Conservation (phyloP, 2,797 vertebrate genomes). For the Ctenopoma kingsleyae region DNA sequence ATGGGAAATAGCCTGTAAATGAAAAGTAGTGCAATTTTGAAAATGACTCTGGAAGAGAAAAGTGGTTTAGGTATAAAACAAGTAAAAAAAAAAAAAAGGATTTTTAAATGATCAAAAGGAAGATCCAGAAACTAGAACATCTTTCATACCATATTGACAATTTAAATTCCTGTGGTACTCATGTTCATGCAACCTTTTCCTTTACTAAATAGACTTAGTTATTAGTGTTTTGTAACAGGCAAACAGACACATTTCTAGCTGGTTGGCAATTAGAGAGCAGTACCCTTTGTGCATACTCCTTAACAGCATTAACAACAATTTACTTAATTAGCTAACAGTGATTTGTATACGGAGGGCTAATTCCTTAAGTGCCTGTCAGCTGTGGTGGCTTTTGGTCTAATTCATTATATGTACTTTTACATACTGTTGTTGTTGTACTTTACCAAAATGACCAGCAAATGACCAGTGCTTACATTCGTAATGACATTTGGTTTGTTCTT, state of each 20-base stretch:
- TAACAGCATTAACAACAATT: constrained; percentile 78
- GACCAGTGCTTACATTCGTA: constrained; percentile 9
- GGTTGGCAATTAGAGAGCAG: constrained; percentile 56
- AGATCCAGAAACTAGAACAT: constrained; percentile 10
- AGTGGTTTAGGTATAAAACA: constrained; percentile 25
- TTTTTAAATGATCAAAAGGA: constrained; percentile 12
- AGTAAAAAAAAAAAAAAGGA: constrained; percentile 9
- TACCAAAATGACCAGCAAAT: constrained; percentile 11
- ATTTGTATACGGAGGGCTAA: constrained; percentile 76
- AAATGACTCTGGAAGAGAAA: constrained; percentile 36
- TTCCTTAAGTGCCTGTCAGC: constrained; percentile 79
- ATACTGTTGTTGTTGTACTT: constrained; percentile 9
- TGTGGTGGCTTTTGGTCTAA: constrained; percentile 65
- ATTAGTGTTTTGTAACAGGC: constrained; percentile 19
- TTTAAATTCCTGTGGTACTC: constrained; percentile 27
- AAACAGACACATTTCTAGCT: constrained; percentile 43
- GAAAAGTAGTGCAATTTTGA: constrained; percentile 46
- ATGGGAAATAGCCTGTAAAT: constrained; percentile 40
- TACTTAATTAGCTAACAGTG: constrained; percentile 77
- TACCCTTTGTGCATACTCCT: constrained; percentile 50
- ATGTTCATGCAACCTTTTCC: constrained; percentile 4
- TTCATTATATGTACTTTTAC: constrained; percentile 61
- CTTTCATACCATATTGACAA: constrained; percentile 14
- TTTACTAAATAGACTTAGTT: constrained; percentile 12
- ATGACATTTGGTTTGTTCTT: constrained; percentile 14